Base-by-base conservation (phyloP, 2,113 vertebrate genomes). In the Malurus alboscapulatus region DNA sequence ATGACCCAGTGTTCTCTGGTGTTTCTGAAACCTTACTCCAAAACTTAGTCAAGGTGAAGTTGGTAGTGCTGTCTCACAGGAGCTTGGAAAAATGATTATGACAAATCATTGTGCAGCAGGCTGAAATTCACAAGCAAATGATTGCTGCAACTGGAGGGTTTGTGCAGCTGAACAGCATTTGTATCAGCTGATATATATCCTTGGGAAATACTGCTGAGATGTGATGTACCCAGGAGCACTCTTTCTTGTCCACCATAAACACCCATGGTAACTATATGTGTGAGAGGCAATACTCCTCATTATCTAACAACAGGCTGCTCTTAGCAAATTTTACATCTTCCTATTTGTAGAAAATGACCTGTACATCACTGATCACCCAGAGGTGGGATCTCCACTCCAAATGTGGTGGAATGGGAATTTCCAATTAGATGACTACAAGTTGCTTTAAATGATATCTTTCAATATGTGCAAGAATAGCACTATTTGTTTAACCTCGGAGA, bases 221-320 rank as follows among this genome's bases (percentile, higher is more conserved):
- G 9, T 53, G 48, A 36, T 9, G 30, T 29, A 62, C 22, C 4
- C 59, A 72, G n/a, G 14, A 59, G 6, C 8, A 29, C 0, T 0
- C 9, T 78, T 63, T 72, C 48, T 51, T 40, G 26, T 54, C 40
- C 9, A 10, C 12, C 44, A 6, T 29, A 32, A 82, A 63, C 10
- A 47, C 9, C 26, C n/a, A 19, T 24, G 29, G 25, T 47, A 54
- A 67, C 38, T 50, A 16, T 30, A 25, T 16, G 5, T 57, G 27
- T 48, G 51, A 77, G 21, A 84, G 12, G 19, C 32, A 47, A 21
- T 53, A 66, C 36, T 78, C 16, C 24, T 84, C 17, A 32, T 67
- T 63, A 44, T 38, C 38, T 38, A 74, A n/a, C 11, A 74, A n/a
- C 3, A 72, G 30, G 6, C 5, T 44, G 5, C 9, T 83, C 4